Conservation (phyloP, 2,797 vertebrate species). For the Champsocephalus gunnari region DNA sequence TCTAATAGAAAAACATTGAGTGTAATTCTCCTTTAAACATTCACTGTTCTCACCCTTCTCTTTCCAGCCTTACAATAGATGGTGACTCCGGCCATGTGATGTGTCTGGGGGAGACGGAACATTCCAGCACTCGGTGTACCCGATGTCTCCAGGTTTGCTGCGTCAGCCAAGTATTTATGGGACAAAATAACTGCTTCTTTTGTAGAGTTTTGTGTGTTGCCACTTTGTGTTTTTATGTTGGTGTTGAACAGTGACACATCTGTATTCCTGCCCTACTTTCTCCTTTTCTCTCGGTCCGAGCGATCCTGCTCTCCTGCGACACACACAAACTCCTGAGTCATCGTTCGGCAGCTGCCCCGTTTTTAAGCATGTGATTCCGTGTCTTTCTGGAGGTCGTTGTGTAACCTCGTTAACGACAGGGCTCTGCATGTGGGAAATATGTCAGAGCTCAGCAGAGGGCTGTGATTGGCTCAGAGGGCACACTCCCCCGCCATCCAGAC, state of each 20-base stretch:
- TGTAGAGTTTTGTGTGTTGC: constrained; percentile 22
- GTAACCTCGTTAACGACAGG: constrained; percentile 71
- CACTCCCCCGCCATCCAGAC: constrained; percentile 69
- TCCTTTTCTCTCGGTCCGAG: background rate
- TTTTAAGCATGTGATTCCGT: constrained; percentile 41
- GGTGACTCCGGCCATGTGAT: constrained; percentile 22
- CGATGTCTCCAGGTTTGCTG: constrained; percentile 39
- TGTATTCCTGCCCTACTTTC: background rate
- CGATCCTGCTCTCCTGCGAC: background rate
- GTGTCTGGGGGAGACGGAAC: constrained; percentile 59
- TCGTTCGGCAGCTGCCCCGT: constrained; percentile 39
- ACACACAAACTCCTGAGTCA: constrained; percentile 25
- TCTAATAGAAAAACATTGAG: background rate
- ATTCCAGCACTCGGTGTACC: constrained; percentile 63
- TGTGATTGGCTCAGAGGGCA: constrained; percentile 73
- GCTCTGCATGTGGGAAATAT: constrained; percentile 74
- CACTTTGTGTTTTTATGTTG: constrained; percentile 14
- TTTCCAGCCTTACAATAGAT: constrained; percentile 6
- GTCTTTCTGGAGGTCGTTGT: constrained; percentile 65
- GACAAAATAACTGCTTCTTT: constrained; percentile 40
- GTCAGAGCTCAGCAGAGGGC: constrained; percentile 48
- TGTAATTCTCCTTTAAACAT: background rate
- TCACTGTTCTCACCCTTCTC: constrained; percentile 18
- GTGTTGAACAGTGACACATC: constrained; percentile 19
- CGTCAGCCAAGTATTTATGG: constrained; percentile 49